These are phyloP conservation scores for Sycobia sp. DNA, from an alignment of 1,140 invertebrate genomes.

Conservation along the genomic window DNA sequence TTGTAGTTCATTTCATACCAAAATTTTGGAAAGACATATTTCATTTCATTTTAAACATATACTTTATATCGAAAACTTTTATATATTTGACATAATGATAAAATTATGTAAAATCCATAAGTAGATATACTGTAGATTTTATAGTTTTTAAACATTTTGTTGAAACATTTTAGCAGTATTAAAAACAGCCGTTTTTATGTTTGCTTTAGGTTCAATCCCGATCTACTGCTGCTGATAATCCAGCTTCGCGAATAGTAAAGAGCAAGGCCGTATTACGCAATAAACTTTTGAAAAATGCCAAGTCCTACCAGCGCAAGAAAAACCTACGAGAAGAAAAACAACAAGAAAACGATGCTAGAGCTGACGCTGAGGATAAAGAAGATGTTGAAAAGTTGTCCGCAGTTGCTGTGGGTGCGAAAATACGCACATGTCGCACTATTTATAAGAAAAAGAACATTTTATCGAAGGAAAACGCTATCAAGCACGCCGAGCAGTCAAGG, in stretches of 20 bases:
- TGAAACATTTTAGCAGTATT: too few relatives aligned
- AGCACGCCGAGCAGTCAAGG: neutral
- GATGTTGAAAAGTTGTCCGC: neutral
- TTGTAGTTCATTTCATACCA: too few relatives aligned
- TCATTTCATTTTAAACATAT: too few relatives aligned
- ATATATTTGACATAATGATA: too few relatives aligned
- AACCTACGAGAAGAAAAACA: constrained; percentile 31
- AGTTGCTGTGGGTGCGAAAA: neutral
- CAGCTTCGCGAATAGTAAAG: constrained; percentile 11
- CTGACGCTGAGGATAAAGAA: neutral
- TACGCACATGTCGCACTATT: neutral
- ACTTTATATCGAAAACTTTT: too few relatives aligned
- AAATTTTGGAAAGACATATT: too few relatives aligned
- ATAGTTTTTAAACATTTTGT: too few relatives aligned
- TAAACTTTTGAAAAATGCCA: constrained; percentile 56
- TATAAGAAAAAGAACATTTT: constrained; percentile 3
- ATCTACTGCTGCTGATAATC: constrained; percentile 36
- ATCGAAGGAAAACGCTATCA: neutral
- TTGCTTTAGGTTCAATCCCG: constrained; percentile 49
- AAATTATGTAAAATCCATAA: too few relatives aligned
- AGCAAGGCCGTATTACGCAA: constrained; percentile 54
- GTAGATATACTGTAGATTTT: too few relatives aligned
- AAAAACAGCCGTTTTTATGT: neutral
- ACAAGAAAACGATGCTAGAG: constrained; percentile 18
- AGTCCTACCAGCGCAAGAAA: constrained; percentile 52